Conservation (phyloP, 2,888 invertebrate species). For the Morpho achilles region DNA sequence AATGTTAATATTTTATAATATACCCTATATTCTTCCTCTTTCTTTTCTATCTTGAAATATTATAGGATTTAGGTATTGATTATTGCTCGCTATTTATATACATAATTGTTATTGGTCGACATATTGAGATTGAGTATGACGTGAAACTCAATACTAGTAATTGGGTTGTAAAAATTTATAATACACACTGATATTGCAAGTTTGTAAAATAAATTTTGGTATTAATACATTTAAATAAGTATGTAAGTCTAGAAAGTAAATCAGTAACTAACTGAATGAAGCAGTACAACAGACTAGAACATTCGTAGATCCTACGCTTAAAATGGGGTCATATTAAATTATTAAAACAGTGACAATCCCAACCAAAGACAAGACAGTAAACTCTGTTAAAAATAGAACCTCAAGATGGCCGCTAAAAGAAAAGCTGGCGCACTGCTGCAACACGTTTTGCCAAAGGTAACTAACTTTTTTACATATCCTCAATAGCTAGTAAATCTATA, state of each 20-base stretch:
- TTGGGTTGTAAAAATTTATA: no score
- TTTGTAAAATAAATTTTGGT: no score
- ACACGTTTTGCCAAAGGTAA: constrained; percentile 81
- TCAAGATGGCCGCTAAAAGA: constrained; percentile 85
- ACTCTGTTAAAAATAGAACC: constrained; percentile 53
- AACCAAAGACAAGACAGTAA: constrained; percentile 63
- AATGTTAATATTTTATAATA: no score
- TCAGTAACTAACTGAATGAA: constrained; percentile 17
- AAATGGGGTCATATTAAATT: constrained; percentile 59
- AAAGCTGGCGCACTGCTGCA: constrained; percentile 87
- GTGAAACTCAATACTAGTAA: no score
- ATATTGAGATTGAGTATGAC: no score
- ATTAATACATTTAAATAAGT: no score
- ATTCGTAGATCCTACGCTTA: constrained; percentile 18
- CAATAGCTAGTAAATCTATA: constrained; percentile 30
- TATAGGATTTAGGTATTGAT: no score
- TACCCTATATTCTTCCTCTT: no score
- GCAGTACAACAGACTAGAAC: constrained; percentile 17
- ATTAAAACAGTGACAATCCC: constrained; percentile 36
- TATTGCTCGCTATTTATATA: no score
- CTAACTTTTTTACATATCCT: constrained; percentile 32
- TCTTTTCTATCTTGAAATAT: no score
- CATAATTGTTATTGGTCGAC: no score
- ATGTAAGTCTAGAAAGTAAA: neutral
- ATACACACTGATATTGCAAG: no score